Conservation (phyloP, 2,113 vertebrate genomes). For the Eptatretus burgeri region DNA sequence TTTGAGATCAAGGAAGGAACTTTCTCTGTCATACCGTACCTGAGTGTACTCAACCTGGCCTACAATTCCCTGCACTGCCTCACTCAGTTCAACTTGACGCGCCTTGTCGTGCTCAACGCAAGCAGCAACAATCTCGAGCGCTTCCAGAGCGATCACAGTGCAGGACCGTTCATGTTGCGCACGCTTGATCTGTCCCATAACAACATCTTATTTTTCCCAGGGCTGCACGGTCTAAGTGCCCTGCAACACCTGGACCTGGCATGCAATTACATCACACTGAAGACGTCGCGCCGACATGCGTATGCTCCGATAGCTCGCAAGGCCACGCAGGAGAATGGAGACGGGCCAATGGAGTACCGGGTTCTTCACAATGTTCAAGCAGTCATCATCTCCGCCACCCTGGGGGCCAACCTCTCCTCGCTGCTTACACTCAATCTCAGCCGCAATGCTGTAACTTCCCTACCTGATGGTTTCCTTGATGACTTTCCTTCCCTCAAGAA, state of each 20-base stretch:
- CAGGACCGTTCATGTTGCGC: constrained; percentile 20
- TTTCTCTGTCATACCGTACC: constrained; percentile 22
- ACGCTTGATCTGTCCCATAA: constrained; percentile 55
- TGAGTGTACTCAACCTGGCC: constrained; percentile 52
- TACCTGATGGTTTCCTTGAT: constrained; percentile 30
- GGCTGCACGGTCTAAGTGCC: constrained; percentile 26
- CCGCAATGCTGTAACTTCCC: constrained; percentile 40
- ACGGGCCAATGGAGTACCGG: neutral
- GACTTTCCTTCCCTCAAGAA: constrained; percentile 28
- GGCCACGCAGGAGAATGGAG: neutral
- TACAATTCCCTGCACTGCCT: constrained; percentile 79
- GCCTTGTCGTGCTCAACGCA: constrained; percentile 38
- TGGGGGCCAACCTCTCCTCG: constrained; percentile 12
- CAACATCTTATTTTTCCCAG: constrained; percentile 37
- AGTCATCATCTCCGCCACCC: constrained; percentile 10
- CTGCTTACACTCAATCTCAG: constrained; percentile 52
- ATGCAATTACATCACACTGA: constrained; percentile 31
- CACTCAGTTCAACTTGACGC: constrained; percentile 43
- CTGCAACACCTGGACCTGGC: constrained; percentile 42
- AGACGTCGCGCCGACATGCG: constrained; percentile 15
- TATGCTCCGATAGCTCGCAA: neutral
- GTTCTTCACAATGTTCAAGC: neutral
- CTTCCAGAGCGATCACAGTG: constrained; percentile 23
- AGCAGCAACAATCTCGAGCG: constrained; percentile 61
- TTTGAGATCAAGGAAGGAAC: constrained; percentile 67